phyloP scores from a whole-genome alignment of 2,888 invertebrate species.

The Parnassius orleans region DNA sequence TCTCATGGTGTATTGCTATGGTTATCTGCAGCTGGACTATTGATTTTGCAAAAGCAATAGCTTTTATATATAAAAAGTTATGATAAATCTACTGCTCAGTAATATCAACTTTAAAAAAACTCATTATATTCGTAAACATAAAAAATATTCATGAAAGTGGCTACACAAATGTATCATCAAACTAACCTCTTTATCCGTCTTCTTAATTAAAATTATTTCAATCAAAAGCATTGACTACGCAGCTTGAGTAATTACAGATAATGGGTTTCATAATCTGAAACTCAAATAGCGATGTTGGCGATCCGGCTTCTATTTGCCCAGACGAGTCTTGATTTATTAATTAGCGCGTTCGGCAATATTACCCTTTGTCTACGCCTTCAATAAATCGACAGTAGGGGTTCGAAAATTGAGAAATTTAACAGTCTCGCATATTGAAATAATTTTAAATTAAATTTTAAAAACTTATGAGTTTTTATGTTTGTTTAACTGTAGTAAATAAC shows the following conservation, averaged over 20 bases:
- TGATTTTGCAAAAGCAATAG: too few species aligned
- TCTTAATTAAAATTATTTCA: constrained; percentile 12
- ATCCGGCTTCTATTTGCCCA: constrained; percentile 48
- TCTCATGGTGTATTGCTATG: too few species aligned
- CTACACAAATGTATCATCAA: not conserved
- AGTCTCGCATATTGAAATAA: not conserved
- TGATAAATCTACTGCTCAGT: too few species aligned
- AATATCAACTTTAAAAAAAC: too few species aligned
- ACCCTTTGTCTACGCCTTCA: constrained; percentile 48
- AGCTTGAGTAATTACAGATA: constrained; percentile 40
- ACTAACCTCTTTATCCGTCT: not conserved
- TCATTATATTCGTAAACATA: too few species aligned
- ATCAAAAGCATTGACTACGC: constrained; percentile 15
- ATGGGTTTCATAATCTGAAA: constrained; percentile 42
- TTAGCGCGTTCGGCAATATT: constrained; percentile 52
- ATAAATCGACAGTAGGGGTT: constrained; percentile 29
- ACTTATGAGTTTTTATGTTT: not conserved
- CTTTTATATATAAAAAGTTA: too few species aligned
- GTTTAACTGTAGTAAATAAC: too few species aligned
- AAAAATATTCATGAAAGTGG: too few species aligned
- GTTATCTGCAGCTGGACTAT: too few species aligned
- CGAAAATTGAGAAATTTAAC: constrained; percentile 23
- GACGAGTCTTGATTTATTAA: constrained; percentile 63
- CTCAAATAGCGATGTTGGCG: constrained; percentile 44
- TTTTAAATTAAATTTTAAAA: constrained; percentile 1